phyloP scores from a whole-genome alignment of 2,888 invertebrate species.

The Tanytarsus gracilentus region DNA sequence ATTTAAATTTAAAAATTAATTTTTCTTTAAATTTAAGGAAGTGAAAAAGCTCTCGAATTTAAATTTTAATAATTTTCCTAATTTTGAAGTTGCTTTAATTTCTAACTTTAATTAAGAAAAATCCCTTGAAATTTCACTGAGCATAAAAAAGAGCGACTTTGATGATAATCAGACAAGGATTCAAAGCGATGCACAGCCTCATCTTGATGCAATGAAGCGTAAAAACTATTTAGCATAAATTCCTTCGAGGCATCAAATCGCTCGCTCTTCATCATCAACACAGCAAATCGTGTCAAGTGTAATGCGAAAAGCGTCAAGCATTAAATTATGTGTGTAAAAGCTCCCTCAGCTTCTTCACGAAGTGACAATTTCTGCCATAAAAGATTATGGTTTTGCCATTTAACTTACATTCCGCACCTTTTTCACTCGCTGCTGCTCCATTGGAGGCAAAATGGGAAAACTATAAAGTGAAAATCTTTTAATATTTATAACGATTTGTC shows the following conservation, averaged over 20 bases:
- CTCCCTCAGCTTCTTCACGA: background rate
- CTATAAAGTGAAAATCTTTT: background rate
- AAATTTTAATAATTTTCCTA: too few relatives aligned
- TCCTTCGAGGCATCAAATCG: slow-evolving; percentile 9
- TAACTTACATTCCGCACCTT: background rate
- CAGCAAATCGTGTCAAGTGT: too few relatives aligned
- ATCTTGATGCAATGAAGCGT: background rate
- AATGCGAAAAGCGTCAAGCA: too few relatives aligned
- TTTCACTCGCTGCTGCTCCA: background rate
- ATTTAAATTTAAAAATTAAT: too few relatives aligned
- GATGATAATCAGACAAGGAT: slow-evolving; percentile 25
- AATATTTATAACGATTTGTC: background rate
- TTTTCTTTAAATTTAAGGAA: too few relatives aligned
- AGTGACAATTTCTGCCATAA: background rate
- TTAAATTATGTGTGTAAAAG: background rate
- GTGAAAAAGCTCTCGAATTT: too few relatives aligned
- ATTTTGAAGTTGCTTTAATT: too few relatives aligned
- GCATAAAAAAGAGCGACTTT: too few relatives aligned
- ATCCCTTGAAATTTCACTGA: too few relatives aligned
- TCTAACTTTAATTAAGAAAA: too few relatives aligned
- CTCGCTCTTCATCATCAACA: too few relatives aligned
- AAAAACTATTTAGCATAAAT: slow-evolving; percentile 28
- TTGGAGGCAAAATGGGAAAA: background rate
- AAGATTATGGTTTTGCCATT: slow-evolving; percentile 8
- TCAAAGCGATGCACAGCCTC: background rate